These are phyloP conservation scores for Pristionchus fissidentatus DNA, from an alignment of 2,888 invertebrate genomes.

Conservation along the genomic window DNA sequence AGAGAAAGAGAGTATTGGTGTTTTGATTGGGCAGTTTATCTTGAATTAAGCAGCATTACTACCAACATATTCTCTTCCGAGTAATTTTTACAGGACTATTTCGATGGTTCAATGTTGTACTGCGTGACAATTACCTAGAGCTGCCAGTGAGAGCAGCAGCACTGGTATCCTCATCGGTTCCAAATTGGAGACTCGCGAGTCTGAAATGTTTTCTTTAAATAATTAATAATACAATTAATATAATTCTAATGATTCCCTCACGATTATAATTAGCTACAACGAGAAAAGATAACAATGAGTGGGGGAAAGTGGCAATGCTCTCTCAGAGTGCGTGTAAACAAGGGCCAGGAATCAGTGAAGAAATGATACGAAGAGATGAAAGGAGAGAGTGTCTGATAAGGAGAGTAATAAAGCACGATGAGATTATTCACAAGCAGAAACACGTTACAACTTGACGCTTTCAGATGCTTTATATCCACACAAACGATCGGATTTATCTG, in stretches of 20 bases:
- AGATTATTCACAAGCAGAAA: no score
- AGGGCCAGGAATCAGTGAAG: not conserved
- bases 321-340: not conserved
- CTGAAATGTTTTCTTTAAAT: not conserved
- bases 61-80: no score
- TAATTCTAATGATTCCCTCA: no score
- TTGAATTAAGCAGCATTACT: not conserved
- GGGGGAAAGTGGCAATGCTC: not conserved
- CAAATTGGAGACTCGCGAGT: not conserved
- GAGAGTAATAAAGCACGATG: no score
- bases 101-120: no score
- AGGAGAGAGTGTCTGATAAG: no score
- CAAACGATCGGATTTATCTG: no score
- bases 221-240: no score
- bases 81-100: no score
- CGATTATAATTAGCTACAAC: not conserved
- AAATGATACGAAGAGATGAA: constrained; percentile 26
- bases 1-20: no score
- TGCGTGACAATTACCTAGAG: not conserved
- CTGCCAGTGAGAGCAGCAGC: not conserved
- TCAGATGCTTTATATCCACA: no score
- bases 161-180: not conserved
- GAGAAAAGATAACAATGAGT: not conserved
- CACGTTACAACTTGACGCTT: no score
- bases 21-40: not conserved